These are phyloP conservation scores for Setipinna tenuifilis DNA, from an alignment of 2,797 vertebrate species.

Conservation along the genomic window DNA sequence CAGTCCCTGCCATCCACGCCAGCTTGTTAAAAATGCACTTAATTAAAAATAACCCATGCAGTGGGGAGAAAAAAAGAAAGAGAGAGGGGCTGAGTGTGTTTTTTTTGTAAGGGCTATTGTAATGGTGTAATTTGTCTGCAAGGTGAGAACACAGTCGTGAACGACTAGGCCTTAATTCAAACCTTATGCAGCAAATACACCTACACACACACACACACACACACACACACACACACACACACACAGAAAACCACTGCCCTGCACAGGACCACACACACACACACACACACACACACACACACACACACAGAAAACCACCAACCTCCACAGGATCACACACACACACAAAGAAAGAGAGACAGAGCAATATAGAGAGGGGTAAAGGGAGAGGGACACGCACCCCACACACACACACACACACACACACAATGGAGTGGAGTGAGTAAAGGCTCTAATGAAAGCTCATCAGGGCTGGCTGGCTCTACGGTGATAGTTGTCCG, in stretches of 20 bases:
- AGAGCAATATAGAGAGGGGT: too few species aligned
- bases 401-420: too few species aligned
- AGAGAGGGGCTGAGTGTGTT: not conserved
- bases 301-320: not conserved
- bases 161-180: slow-evolving; percentile 15
- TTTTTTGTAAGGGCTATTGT: not conserved
- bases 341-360: too few species aligned
- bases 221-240: slow-evolving; percentile 3
- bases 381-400: too few species aligned
- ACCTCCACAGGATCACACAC: not conserved
- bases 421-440: too few species aligned
- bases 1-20: not conserved
- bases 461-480: not conserved
- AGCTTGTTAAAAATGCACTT: slow-evolving; percentile 12
- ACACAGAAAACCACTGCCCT: not conserved
- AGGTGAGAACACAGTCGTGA: not conserved
- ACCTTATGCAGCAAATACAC: not conserved
- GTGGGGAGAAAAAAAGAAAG: not conserved
- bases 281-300: too few species aligned
- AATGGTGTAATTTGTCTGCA: not conserved
- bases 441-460: not conserved
- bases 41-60: not conserved
- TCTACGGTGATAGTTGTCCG: not conserved
- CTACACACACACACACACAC: not conserved
- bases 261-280: not conserved